These are phyloP conservation scores for Platycnemis pennipes DNA, from an alignment of 2,888 invertebrate species.

Conservation along the genomic window DNA sequence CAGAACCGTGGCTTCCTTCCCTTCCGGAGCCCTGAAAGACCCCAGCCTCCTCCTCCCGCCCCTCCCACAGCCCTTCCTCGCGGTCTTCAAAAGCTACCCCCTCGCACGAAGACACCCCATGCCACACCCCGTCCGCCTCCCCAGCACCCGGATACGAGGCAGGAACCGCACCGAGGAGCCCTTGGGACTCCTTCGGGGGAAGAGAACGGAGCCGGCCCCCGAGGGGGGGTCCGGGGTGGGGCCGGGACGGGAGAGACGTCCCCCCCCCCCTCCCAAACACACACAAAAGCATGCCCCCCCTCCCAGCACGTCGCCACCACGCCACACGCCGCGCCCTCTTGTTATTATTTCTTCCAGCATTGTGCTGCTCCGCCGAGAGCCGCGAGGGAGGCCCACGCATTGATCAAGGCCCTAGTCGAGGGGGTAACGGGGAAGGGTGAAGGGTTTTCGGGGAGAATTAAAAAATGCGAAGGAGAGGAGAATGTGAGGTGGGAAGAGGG, in stretches of 20 bases:
- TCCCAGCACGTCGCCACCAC: background rate
- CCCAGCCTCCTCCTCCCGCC: background rate
- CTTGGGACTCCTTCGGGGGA: background rate
- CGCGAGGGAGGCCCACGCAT: constrained; percentile 5
- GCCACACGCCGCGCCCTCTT: background rate
- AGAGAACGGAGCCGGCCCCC: background rate
- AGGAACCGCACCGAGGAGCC: background rate
- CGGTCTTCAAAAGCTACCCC: background rate
- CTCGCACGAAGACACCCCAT: background rate
- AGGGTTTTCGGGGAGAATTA: background rate
- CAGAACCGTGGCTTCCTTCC: constrained; percentile 23
- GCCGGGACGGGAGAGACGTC: too few relatives aligned
- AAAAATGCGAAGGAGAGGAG: background rate
- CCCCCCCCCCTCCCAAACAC: background rate
- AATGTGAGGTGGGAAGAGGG: background rate
- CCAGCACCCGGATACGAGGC: constrained; percentile 29
- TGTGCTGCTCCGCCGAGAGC: constrained; percentile 9
- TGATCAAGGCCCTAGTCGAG: constrained; percentile 14
- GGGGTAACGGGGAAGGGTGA: constrained; percentile 21
- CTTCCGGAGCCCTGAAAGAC: background rate
- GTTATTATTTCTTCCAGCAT: constrained; percentile 59
- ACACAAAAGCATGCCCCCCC: background rate
- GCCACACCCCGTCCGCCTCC: background rate
- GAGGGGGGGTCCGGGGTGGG: background rate
- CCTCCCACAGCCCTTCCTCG: too few relatives aligned